Base-by-base conservation (phyloP, 2,888 invertebrate species). In the Calameuta idolon region DNA sequence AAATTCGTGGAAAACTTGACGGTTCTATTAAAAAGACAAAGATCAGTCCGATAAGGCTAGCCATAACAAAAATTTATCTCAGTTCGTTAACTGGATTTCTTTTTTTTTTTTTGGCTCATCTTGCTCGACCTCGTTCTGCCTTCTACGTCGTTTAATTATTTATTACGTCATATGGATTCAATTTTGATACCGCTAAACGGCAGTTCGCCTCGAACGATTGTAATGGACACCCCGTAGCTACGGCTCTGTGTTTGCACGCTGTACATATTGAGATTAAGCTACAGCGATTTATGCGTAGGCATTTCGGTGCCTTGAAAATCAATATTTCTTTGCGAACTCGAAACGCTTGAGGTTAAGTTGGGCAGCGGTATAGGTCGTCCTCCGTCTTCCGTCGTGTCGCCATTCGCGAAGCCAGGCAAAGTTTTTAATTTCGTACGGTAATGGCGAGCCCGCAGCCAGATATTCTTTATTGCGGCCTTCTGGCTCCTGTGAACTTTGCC, bases 381-480 rank as follows among this genome's bases (percentile, higher is more conserved):
- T n/a, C 5, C 15, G 40, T 40, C 40, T 40, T 40, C 15, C 15
- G 15, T 40, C 40, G 40, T 40, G 40, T 40, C 40, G 40, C 40
- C 15, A 15, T 40, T 5, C 30, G 30, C 79, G 69, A 79, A 80
- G 75, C 76, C 76, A 76, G 79, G 35, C 73, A 71, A 77, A 81
- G 79, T 75, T 81, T 80, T 80, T 79, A 81, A 80, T 81, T 81
- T 77, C 77, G 76, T 77, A 76, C 77, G 81, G 80, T 81, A 81
- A 81, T 80, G 78, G 77, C 75, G 75, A 68, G 34, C 77, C 34
- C 71, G 71, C 15, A 69, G 69, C 76, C 69, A 75, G 35, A 40
- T 34, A 34, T 73, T 68, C 30, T 33, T 74, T 34, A 74, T 74
- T 74, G 74, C 74, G 74, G 74, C 69, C 30, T 73, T 68, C 33